Evolutionary conservation across 2,797 vertebrate genomes (phyloP).

Genomic region (Lutjanus campechanus): DNA sequence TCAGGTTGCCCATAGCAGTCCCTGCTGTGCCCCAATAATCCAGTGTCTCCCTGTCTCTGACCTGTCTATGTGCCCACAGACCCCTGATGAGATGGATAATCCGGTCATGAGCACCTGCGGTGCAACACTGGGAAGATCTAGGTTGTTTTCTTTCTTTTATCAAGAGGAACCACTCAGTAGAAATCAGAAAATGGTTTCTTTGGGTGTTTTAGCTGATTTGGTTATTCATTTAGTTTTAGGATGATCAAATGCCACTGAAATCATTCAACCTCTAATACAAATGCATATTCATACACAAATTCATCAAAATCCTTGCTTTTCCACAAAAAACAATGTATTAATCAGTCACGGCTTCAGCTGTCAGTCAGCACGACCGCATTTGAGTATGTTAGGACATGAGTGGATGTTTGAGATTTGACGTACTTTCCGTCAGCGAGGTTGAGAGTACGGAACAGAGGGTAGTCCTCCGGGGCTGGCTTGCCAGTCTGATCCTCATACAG

Average conservation of each 20-base stretch:
- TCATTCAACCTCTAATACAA: background rate
- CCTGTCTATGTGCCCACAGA: slow-evolving; percentile 70
- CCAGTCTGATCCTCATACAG: slow-evolving; percentile 96
- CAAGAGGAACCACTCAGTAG: slow-evolving; percentile 23
- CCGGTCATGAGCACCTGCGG: slow-evolving; percentile 73
- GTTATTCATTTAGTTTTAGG: background rate
- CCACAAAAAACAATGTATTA: background rate
- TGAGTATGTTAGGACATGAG: background rate
- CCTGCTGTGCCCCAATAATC: slow-evolving; percentile 80
- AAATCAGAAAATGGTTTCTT: slow-evolving; percentile 15
- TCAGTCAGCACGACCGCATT: background rate
- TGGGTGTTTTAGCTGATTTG: background rate
- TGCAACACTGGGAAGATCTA: slow-evolving; percentile 60
- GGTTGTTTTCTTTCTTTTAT: slow-evolving; percentile 63
- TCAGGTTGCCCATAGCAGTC: slow-evolving; percentile 79
- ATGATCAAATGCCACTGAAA: background rate
- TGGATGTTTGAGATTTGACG: slow-evolving; percentile 68
- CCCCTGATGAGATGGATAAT: slow-evolving; percentile 74
- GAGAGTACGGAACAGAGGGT: slow-evolving; percentile 93
- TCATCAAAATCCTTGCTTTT: background rate
- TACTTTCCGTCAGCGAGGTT: slow-evolving; percentile 98
- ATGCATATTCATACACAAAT: background rate
- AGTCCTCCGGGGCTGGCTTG: slow-evolving; percentile 94
- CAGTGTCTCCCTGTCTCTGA: slow-evolving; percentile 78
- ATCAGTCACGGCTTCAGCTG: background rate